Conservation (phyloP, 30 jellyfish, hydroid and myxozoan genomes). For the Aurelia coerulea region DNA sequence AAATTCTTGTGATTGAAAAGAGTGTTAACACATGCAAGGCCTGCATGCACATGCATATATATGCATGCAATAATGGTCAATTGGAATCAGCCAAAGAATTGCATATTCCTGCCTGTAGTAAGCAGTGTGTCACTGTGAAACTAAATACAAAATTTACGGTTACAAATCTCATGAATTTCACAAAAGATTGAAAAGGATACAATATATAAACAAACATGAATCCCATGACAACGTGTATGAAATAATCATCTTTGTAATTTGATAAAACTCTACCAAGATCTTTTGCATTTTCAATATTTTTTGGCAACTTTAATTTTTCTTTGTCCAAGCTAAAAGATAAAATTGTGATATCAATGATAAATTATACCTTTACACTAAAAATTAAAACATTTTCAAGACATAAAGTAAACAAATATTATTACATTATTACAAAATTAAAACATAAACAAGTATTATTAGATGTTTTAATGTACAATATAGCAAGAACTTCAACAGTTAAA, state of each 20-base stretch:
- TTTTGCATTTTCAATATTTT: conserved; percentile 82
- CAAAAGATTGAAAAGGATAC: conserved; percentile 52
- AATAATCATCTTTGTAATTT: conserved; percentile 80
- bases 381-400: neutral
- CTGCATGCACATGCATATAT: too few relatives aligned
- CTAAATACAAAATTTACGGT: neutral
- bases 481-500: too few relatives aligned
- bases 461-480: neutral
- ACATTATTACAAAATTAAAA: neutral
- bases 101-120: neutral
- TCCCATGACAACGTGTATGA: conserved; percentile 65
- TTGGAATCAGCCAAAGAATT: neutral
- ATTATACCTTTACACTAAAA: neutral
- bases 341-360: neutral
- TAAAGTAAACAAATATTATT: neutral
- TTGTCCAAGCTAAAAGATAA: conserved; percentile 50
- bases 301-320: conserved; percentile 78
- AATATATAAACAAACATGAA: conserved; percentile 72
- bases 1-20: too few relatives aligned
- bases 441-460: too few relatives aligned
- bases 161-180: neutral
- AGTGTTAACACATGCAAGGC: too few relatives aligned
- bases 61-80: neutral
- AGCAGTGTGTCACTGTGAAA: neutral
- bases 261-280: conserved; percentile 86